Evolutionary conservation across 2,797 vertebrate genomes (phyloP), one percentile per base, ranked within the genome.

Genomic region (Megaceryle alcyon): DNA sequence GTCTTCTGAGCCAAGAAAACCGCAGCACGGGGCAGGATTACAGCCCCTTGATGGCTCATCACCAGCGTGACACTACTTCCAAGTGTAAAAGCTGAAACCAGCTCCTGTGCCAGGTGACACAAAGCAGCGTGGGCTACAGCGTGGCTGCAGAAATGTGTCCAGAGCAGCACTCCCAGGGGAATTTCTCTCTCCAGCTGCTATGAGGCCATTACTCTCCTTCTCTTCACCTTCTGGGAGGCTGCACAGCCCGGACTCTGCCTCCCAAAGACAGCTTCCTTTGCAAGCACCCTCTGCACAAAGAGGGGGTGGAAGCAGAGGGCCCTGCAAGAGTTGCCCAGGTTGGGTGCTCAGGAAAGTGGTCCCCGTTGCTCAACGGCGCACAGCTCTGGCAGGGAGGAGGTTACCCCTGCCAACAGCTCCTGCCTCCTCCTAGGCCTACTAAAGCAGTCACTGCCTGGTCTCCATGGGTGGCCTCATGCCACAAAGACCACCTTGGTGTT

Each of bases 1-100:
- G 70, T 43, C 82, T 82, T 87, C 68, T 5, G 68, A 89, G 94
- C 89, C 80, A 86, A 86, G 88, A 6, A 68, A 61, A 93, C 64
- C 13, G 8, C 86, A 71, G 92, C 82, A 73, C 37, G 1, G 83
- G 94, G 93, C 83, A 87, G 92, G 72, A 79, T 59, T 83, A 56
- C 59, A 96, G 85, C 84, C 90, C 89, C 94, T 86, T 3, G 7
- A 44, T 56, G 82, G 95, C 94, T 79, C 56, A 2, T 4, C 7
- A 33, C 91, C 96, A 96, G 73, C 66, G 43, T 14, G 46, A 49
- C 80, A 49, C 80, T 35, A 31, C 63, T 78, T 88, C 73, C 87
- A 87, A 83, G 63, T 3, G 59, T 3, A 28, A 88, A 46, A 88
- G 63, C 85, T 88, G 54, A n/a, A 83, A 72, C 21, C 70, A 80